Conservation (phyloP, 2,888 invertebrate genomes). For the Thymelicus lineola region DNA sequence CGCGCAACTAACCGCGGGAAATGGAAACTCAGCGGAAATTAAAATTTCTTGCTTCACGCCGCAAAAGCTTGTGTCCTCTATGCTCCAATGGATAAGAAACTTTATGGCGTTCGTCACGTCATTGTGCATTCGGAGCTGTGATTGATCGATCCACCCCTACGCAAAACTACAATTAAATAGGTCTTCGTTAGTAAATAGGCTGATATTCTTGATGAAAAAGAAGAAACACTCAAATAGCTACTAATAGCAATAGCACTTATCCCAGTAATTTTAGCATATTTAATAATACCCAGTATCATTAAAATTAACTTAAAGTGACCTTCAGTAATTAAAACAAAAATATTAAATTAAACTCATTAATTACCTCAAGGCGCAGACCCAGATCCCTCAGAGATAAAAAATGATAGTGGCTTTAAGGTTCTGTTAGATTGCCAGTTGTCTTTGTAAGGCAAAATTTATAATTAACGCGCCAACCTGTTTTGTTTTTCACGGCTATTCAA, state of each 20-base stretch:
- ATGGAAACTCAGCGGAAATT: conserved; percentile 2
- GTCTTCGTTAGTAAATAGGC: background rate
- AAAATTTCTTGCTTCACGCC: conserved; percentile 2
- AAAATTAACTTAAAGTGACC: too few relatives aligned
- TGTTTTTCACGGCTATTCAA: background rate
- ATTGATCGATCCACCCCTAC: conserved; percentile 79
- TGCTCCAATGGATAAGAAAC: conserved; percentile 2
- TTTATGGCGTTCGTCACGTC: conserved; percentile 82
- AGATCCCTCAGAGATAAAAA: too few relatives aligned
- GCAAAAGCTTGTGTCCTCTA: background rate
- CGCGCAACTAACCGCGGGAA: background rate
- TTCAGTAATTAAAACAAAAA: too few relatives aligned
- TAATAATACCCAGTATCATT: too few relatives aligned
- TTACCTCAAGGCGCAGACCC: too few relatives aligned
- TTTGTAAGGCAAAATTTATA: conserved; percentile 5
- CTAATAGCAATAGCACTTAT: too few relatives aligned
- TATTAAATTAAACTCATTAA: too few relatives aligned
- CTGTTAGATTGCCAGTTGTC: background rate
- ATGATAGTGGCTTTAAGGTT: background rate
- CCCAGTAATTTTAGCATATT: too few relatives aligned
- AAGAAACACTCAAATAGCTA: too few relatives aligned
- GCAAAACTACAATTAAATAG: conserved; percentile 61
- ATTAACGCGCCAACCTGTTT: conserved; percentile 1
- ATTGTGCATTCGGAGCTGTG: conserved; percentile 75
- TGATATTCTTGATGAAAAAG: background rate